These are phyloP conservation scores for Hydrocynus forskahlii DNA, from an alignment of 2,797 vertebrate species.

Conservation along the genomic window DNA sequence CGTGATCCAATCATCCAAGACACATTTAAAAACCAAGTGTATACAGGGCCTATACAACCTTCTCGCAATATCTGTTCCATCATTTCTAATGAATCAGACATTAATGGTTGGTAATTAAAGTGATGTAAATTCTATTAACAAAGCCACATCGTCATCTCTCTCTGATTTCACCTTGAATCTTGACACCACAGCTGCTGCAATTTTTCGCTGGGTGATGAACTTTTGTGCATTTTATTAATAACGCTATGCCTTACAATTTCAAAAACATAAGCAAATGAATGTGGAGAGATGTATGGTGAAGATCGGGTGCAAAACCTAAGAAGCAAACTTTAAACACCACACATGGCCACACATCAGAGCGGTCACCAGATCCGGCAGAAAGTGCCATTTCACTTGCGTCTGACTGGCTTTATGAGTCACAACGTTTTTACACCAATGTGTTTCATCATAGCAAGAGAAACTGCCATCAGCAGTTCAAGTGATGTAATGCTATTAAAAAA, in stretches of 20 bases:
- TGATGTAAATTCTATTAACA: neutral
- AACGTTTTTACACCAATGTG: neutral
- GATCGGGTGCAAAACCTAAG: too few species aligned
- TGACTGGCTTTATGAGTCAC: neutral
- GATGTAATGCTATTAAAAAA: constrained; percentile 9
- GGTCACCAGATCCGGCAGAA: neutral
- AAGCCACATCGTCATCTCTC: neutral
- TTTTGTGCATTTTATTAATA: too few species aligned
- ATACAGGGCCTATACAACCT: too few species aligned
- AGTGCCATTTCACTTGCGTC: neutral
- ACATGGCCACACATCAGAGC: neutral
- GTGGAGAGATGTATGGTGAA: too few species aligned
- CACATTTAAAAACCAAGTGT: too few species aligned
- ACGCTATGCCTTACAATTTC: too few species aligned
- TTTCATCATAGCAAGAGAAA: constrained; percentile 1
- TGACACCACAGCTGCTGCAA: neutral
- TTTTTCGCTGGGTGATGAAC: too few species aligned
- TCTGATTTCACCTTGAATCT: neutral
- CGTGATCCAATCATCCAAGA: too few species aligned
- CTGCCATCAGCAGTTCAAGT: neutral
- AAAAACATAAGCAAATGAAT: too few species aligned
- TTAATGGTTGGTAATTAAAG: too few species aligned
- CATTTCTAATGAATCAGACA: neutral
- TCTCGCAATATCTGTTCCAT: too few species aligned
- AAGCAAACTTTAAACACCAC: too few species aligned